Conservation (phyloP, 2,113 vertebrate genomes). For the Tragelaphus imberbis region DNA sequence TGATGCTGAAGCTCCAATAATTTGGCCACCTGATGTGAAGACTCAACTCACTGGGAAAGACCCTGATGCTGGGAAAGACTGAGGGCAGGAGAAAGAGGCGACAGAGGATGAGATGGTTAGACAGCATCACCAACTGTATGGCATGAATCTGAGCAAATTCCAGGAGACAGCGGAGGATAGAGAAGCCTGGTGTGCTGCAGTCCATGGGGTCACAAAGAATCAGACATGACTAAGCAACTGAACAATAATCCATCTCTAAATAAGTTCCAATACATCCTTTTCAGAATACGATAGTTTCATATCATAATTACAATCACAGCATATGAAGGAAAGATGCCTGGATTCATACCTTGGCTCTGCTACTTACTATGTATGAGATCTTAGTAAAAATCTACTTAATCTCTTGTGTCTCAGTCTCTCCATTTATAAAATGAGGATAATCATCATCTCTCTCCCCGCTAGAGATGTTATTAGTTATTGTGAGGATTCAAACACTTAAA, state of each 20-base stretch:
- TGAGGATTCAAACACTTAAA: not conserved
- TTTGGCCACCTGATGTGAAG: not conserved
- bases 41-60: not conserved
- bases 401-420: not conserved
- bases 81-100: not conserved
- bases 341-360: not conserved
- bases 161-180: not conserved
- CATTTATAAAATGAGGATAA: not conserved
- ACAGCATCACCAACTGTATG: not conserved
- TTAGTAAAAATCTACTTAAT: not conserved
- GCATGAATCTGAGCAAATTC: not conserved
- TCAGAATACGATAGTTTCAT: not conserved
- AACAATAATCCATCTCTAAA: not conserved
- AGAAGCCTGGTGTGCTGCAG: not conserved
- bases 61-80: not conserved
- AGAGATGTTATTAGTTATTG: not conserved
- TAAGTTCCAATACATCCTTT: not conserved
- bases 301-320: not conserved
- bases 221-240: not conserved
- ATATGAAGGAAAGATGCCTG: not conserved
- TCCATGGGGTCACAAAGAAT: not conserved
- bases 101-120: not conserved
- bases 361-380: not conserved
- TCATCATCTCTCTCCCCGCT: not conserved
- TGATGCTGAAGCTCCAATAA: not conserved